Evolutionary conservation across 2,888 invertebrate genomes (phyloP), one percentile per base, ranked within the genome.

Genomic region (Tiliacea aurago): DNA sequence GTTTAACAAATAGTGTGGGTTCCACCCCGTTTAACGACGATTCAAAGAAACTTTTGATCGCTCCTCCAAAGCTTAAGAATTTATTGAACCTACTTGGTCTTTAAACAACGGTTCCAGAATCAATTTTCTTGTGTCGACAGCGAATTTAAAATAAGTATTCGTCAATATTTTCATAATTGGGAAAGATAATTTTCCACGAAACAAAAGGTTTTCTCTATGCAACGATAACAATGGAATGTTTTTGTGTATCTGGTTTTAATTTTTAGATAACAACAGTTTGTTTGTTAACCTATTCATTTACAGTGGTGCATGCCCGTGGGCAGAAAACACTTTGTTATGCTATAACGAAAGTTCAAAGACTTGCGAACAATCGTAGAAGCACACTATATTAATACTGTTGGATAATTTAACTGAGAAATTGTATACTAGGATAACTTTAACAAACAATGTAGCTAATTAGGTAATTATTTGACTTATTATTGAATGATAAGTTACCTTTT

Each of bases 1-100:
- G 56, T 73, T 73, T 71, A 77, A 81, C 81, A 78, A 83, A 77
- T 77, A 70, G 66, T 71, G 33, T 15, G 45, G 71, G 72, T 75
- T 75, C 37, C 64, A n/a, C 56, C 49, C 51, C 62, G 58, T 56
- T 73, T 58, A 74, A 53, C 68, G 28, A 76, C 64, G 66, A 78
- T 65, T 68, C 49, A 53, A 61, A 64, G 55, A 65, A 84, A 81
- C 72, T 77, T 83, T 76, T 20, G 47, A 75, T 56, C 62, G 13
- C 58, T 73, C 58, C 55, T 45, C 47, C 33, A 18, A 70, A 77
- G 62, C 67, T 77, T 71, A 51, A 15, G 23, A 73, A 80, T 78
- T 73, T 72, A 66, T 73, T 70, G 70, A 68, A 63, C 45, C 65
- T 18, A 28, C 78, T 73, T 49, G 33, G 43, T 59, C 53, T 45